These are phyloP conservation scores for Ctenochaetus hawaiiensis DNA, from an alignment of 2,797 vertebrate species.

Conservation along the genomic window DNA sequence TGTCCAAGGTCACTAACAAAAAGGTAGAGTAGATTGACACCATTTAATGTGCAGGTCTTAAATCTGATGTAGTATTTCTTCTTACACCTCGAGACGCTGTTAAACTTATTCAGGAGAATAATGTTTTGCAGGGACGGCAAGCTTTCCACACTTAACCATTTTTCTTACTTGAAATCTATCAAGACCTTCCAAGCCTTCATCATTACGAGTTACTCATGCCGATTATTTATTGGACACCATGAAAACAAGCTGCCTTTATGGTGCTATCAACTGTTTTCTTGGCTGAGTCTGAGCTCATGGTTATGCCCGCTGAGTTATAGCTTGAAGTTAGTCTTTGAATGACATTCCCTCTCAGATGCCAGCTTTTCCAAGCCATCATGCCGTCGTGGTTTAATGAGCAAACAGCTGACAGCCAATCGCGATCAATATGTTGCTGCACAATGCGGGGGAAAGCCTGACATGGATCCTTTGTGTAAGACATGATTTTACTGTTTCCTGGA, in stretches of 20 bases:
- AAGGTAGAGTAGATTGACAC: not conserved
- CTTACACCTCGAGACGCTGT: too few relatives aligned
- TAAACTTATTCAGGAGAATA: too few relatives aligned
- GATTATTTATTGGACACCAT: conserved; percentile 39
- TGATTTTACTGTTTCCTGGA: conserved; percentile 35
- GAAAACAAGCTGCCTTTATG: conserved; percentile 47
- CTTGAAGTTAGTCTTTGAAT: conserved; percentile 31
- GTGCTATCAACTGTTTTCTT: conserved; percentile 54
- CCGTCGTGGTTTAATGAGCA: conserved; percentile 47
- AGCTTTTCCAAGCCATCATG: conserved; percentile 37
- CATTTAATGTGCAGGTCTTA: not conserved
- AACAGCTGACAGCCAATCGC: conserved; percentile 59
- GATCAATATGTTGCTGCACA: conserved; percentile 56
- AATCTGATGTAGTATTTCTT: not conserved
- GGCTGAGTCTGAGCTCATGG: conserved; percentile 33
- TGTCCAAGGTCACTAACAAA: conserved; percentile 8
- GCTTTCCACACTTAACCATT: not conserved
- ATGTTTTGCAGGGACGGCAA: too few relatives aligned
- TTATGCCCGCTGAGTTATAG: conserved; percentile 37
- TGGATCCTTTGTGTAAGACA: conserved; percentile 29
- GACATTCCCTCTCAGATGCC: conserved; percentile 53
- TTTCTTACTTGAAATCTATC: conserved; percentile 6
- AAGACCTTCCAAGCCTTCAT: conserved; percentile 1
- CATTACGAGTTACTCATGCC: conserved; percentile 29
- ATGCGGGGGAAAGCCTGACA: conserved; percentile 24